phyloP scores from a whole-genome alignment of 2,888 invertebrate genomes.

The Ormyrus rosae region DNA sequence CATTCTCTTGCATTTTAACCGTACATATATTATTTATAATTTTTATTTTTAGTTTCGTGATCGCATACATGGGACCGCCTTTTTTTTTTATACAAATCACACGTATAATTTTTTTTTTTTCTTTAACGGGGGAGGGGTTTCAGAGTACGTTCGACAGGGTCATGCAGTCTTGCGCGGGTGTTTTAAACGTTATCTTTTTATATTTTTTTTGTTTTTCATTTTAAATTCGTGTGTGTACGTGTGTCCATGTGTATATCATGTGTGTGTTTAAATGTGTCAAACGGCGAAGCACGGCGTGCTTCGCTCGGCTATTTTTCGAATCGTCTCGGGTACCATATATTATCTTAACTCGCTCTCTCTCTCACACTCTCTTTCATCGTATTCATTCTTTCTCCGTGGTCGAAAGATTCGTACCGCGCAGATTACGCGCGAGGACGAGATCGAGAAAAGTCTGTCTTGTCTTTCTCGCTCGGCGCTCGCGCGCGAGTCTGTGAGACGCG shows the following conservation, averaged over 20 bases:
- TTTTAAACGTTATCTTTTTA: constrained; percentile 50
- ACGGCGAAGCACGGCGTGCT: constrained; percentile 13
- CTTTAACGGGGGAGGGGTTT: constrained; percentile 31
- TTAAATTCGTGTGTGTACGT: constrained; percentile 47
- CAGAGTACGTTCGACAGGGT: constrained; percentile 43
- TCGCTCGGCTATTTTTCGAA: constrained; percentile 41
- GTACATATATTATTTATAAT: constrained; percentile 38
- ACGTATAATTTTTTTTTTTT: constrained; percentile 34
- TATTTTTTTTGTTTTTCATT: constrained; percentile 49
- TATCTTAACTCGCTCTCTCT: constrained; percentile 10
- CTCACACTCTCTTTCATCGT: constrained; percentile 32
- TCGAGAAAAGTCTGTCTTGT: constrained; percentile 1
- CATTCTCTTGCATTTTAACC: constrained; percentile 36
- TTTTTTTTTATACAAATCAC: constrained; percentile 52
- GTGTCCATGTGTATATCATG: constrained; percentile 16
- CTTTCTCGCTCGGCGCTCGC: constrained; percentile 17
- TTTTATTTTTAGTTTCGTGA: constrained; percentile 42
- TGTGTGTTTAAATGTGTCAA: constrained; percentile 3
- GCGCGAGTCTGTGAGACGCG: constrained; percentile 37
- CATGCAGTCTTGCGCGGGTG: constrained; percentile 50
- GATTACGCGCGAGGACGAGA: constrained; percentile 1
- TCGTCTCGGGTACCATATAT: constrained; percentile 46
- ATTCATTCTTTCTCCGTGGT: constrained; percentile 44
- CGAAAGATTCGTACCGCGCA: constrained; percentile 42
- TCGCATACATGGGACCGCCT: constrained; percentile 45